A percentile compares a stretch with the other conserved stretches of the same genome.
phyloP scores from a whole-genome alignment of 2,797 vertebrate species.

The Pseudopleuronectes americanus region DNA sequence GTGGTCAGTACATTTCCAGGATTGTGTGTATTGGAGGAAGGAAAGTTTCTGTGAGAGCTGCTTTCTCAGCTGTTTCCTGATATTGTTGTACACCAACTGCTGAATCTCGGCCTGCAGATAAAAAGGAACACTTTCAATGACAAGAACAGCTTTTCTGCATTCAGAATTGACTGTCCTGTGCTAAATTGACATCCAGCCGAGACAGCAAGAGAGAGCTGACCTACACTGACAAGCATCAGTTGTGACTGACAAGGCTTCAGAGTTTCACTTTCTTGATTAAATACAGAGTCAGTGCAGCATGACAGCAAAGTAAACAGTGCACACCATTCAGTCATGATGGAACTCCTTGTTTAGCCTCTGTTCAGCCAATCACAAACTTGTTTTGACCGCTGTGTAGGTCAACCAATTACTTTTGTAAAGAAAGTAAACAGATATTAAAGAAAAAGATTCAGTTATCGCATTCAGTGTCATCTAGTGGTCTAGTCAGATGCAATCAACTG shows the following conservation, averaged over 20 bases:
- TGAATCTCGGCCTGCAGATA: too few species aligned
- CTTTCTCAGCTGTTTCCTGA: conserved; percentile 43
- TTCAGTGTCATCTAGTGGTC: too few species aligned
- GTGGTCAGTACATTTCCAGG: neutral
- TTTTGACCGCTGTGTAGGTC: too few species aligned
- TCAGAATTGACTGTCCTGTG: neutral
- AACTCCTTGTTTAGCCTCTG: too few species aligned
- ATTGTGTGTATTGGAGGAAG: conserved; percentile 5
- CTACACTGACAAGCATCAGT: neutral
- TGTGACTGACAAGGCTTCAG: neutral
- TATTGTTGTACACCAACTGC: conserved; percentile 11
- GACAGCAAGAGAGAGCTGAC: neutral
- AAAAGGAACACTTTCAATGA: neutral
- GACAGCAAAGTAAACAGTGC: neutral
- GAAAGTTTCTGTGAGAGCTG: neutral
- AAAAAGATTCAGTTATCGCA: too few species aligned
- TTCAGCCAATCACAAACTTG: too few species aligned
- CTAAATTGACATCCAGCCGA: neutral
- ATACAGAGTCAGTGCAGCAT: neutral
- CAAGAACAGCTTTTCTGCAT: neutral
- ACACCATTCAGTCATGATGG: too few species aligned
- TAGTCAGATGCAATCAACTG: too few species aligned
- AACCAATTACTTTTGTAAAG: too few species aligned
- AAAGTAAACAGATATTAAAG: too few species aligned
- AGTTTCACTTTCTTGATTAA: conserved; percentile 2